Evolutionary conservation across 2,888 invertebrate species (phyloP).

Genomic region (Falcaria lacertinaria): DNA sequence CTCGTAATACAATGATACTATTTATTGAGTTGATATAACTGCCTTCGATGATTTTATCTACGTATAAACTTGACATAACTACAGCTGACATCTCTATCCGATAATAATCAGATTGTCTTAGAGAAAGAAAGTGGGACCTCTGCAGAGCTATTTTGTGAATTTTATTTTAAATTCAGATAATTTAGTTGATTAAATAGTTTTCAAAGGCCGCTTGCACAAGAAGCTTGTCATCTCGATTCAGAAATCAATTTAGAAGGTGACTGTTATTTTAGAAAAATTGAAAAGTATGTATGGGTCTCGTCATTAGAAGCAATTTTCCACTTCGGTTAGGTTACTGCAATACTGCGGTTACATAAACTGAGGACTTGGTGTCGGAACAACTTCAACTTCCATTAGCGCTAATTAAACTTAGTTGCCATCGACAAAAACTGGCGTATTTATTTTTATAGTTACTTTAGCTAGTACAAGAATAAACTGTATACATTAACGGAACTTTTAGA

Average conservation of each 20-base stretch:
- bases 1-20: too few species aligned
- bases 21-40: too few species aligned
- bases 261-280: slow-evolving; percentile 8
- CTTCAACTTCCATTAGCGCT: slow-evolving; percentile 28
- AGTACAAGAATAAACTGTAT: not conserved
- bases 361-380: slow-evolving; percentile 31
- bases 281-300: slow-evolving; percentile 15
- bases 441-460: not conserved
- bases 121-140: slow-evolving; percentile 8
- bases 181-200: too few species aligned
- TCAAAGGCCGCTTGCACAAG: too few species aligned
- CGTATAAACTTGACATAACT: too few species aligned
- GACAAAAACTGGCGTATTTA: not conserved
- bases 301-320: slow-evolving; percentile 28
- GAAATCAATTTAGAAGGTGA: too few species aligned
- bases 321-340: slow-evolving; percentile 25
- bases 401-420: slow-evolving; percentile 26
- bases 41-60: too few species aligned
- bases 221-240: too few species aligned
- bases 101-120: slow-evolving; percentile 1
- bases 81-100: not conserved
- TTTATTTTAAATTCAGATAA: too few species aligned
- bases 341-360: slow-evolving; percentile 22
- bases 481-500: not conserved
- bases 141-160: too few species aligned